Evolutionary conservation across 2,888 invertebrate genomes (phyloP).

Genomic region (Gastracanthus pulcherrimus): DNA sequence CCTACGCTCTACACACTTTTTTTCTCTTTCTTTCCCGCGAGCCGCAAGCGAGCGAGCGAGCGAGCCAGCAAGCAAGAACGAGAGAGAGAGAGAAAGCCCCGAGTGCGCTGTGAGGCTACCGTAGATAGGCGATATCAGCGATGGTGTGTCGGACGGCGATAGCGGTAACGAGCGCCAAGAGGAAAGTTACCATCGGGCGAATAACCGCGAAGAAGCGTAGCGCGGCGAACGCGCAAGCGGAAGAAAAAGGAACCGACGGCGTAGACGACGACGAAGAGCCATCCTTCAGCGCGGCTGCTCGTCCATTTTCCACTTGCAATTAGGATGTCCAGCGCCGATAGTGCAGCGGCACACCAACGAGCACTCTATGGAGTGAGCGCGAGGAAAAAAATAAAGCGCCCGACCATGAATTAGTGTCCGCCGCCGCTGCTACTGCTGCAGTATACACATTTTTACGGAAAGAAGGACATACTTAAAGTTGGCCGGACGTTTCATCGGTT

Average conservation of each 20-base stretch:
- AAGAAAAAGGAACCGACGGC: constrained; percentile 36
- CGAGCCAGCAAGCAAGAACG: no score
- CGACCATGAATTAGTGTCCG: neutral
- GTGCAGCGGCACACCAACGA: neutral
- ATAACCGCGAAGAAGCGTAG: constrained; percentile 65
- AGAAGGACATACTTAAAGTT: no score
- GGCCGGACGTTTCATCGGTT: no score
- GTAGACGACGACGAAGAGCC: constrained; percentile 48
- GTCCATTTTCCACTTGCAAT: constrained; percentile 25
- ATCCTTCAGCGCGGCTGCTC: constrained; percentile 18
- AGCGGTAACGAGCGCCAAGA: constrained; percentile 68
- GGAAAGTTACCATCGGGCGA: constrained; percentile 71
- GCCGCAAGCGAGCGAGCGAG: neutral
- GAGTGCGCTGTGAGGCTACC: constrained; percentile 26
- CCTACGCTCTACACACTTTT: neutral
- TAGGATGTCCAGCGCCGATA: constrained; percentile 24
- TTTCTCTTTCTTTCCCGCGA: neutral
- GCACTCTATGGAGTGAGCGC: no score
- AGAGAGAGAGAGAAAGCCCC: neutral
- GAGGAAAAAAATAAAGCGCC: neutral
- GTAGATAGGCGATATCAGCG: constrained; percentile 64
- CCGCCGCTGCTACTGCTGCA: no score
- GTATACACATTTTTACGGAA: no score
- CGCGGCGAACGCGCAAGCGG: neutral
- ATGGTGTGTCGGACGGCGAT: constrained; percentile 67